Evolutionary conservation across 2,113 vertebrate species (phyloP).

Genomic region (Nipponia nippon): DNA sequence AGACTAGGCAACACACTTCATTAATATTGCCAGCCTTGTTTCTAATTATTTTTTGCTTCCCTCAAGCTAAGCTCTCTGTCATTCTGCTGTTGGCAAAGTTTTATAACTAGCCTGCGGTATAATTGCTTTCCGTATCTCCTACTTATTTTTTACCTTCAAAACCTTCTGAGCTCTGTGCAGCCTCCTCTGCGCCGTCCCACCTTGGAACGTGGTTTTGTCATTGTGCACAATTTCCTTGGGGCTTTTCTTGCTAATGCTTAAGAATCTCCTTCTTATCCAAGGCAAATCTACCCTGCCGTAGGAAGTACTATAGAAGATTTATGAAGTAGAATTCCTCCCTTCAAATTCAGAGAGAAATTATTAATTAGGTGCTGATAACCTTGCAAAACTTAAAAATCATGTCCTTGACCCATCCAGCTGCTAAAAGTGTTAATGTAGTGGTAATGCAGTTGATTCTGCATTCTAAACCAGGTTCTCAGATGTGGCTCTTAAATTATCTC

Average conservation of each 20-base stretch:
- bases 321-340: not conserved
- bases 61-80: not conserved
- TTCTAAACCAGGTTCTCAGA: not conserved
- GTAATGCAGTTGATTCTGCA: not conserved
- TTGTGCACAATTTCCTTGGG: not conserved
- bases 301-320: not conserved
- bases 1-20: not conserved
- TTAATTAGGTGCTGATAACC: not conserved
- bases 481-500: not conserved
- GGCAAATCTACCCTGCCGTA: not conserved
- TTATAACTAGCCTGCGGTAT: not conserved
- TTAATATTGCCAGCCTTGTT: conserved; percentile 33
- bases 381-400: not conserved
- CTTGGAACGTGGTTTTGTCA: not conserved
- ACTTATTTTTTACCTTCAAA: conserved; percentile 24
- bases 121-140: not conserved
- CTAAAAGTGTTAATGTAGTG: not conserved
- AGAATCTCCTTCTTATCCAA: not conserved
- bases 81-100: conserved; percentile 1
- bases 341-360: not conserved
- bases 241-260: not conserved
- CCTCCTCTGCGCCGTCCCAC: not conserved
- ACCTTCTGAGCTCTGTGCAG: not conserved
- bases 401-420: not conserved
- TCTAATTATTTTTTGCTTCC: conserved; percentile 11